These are phyloP conservation scores for Lynx canadensis DNA, from an alignment of 2,113 vertebrate genomes.

Conservation along the genomic window DNA sequence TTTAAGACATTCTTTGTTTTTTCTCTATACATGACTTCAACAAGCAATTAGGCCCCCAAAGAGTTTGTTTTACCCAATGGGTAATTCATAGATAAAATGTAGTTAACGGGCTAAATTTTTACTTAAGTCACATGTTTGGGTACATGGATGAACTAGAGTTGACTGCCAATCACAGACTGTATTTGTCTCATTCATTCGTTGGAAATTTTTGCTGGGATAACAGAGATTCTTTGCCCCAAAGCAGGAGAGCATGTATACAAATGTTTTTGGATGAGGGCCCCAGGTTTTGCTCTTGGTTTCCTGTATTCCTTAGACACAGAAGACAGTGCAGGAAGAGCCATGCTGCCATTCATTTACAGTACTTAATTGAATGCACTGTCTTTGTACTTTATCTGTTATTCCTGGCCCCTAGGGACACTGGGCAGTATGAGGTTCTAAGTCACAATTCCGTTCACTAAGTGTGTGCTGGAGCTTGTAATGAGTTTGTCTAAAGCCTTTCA, in stretches of 20 bases:
- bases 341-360: constrained; percentile 51
- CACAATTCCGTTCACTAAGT: constrained; percentile 82
- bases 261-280: not conserved
- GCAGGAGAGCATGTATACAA: not conserved
- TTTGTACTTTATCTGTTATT: constrained; percentile 75
- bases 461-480: constrained; percentile 88
- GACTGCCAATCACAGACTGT: not conserved
- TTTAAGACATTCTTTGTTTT: not conserved
- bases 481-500: constrained; percentile 88
- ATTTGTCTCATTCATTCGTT: not conserved
- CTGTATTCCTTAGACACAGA: not conserved
- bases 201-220: not conserved
- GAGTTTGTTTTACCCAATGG: not conserved
- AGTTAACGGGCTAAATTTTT: not conserved
- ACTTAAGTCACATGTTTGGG: not conserved
- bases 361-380: constrained; percentile 62
- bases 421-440: constrained; percentile 79
- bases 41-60: not conserved
- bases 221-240: not conserved
- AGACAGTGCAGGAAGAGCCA: not conserved
- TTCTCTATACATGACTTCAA: not conserved
- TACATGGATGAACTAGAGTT: not conserved
- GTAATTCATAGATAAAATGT: not conserved
- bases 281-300: not conserved
- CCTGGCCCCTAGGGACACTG: constrained; percentile 61